Conservation (phyloP, 2,888 invertebrate species). For the Eristalinus sepulchralis region DNA sequence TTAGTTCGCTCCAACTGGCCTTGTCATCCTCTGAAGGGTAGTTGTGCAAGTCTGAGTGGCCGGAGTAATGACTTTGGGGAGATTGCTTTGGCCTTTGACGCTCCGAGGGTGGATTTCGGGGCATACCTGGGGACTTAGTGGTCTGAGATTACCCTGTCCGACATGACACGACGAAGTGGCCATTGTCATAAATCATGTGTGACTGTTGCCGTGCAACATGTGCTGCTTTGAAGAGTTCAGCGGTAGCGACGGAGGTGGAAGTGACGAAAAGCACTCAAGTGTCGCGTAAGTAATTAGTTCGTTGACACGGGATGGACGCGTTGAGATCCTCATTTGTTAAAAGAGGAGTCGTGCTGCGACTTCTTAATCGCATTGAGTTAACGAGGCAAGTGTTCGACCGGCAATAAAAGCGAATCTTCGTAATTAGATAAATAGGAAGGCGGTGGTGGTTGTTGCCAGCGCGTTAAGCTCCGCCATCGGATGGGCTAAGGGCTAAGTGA, state of each 20-base stretch:
- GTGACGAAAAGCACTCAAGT: slow-evolving; percentile 44
- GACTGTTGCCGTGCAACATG: slow-evolving; percentile 49
- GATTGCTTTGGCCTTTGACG: slow-evolving; percentile 53
- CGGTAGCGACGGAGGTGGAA: slow-evolving; percentile 7
- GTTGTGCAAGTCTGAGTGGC: slow-evolving; percentile 2
- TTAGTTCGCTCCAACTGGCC: slow-evolving; percentile 56
- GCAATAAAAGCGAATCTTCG: neutral
- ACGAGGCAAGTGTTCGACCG: neutral
- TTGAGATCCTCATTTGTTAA: slow-evolving; percentile 18
- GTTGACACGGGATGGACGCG: slow-evolving; percentile 47
- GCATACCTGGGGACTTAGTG: slow-evolving; percentile 49
- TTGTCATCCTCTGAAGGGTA: slow-evolving; percentile 41
- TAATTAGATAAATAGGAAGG: slow-evolving; percentile 14
- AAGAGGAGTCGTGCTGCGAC: slow-evolving; percentile 1
- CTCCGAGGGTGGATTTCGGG: slow-evolving; percentile 29
- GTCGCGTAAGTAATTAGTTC: slow-evolving; percentile 36
- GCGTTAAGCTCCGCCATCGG: neutral
- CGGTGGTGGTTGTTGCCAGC: neutral
- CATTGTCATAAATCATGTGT: slow-evolving; percentile 65
- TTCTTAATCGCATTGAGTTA: neutral
- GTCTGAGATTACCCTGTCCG: slow-evolving; percentile 51
- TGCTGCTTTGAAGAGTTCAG: slow-evolving; percentile 9
- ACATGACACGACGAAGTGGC: slow-evolving; percentile 65
- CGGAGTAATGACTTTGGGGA: slow-evolving; percentile 65
- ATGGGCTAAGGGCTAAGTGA: neutral